These are phyloP conservation scores for Drosophila quinaria DNA, from an alignment of 2,888 invertebrate species.

Conservation along the genomic window DNA sequence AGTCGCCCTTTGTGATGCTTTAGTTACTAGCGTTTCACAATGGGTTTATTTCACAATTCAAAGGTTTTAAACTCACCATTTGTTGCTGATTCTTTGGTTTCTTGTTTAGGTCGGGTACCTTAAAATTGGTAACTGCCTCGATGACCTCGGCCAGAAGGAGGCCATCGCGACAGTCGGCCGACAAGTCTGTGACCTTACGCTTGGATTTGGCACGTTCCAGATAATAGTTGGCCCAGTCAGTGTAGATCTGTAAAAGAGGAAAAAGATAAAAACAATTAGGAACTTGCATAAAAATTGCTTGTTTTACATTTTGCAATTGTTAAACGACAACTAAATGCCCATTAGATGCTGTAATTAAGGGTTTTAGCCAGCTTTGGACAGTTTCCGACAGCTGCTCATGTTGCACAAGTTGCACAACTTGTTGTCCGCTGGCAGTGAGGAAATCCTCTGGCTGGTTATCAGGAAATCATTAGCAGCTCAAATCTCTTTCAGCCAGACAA, in stretches of 20 bases:
- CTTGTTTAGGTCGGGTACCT: conserved; percentile 91
- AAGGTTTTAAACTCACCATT: conserved; percentile 91
- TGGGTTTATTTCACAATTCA: background rate
- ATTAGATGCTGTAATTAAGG: conserved; percentile 68
- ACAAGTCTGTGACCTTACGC: conserved; percentile 93
- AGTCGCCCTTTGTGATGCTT: no score
- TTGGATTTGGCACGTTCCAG: conserved; percentile 96
- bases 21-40: no score
- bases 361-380: conserved; percentile 21
- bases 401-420: conserved; percentile 52
- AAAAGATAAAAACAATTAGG: conserved; percentile 2
- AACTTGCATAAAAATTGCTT: background rate
- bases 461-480: conserved; percentile 79
- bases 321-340: conserved; percentile 50
- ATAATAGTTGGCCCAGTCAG: conserved; percentile 99
- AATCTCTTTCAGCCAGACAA: conserved; percentile 39
- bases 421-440: conserved; percentile 13
- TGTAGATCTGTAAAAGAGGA: conserved; percentile 92
- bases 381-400: conserved; percentile 55
- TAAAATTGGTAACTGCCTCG: conserved; percentile 94
- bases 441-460: conserved; percentile 57
- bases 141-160: conserved; percentile 96
- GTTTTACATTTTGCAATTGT: conserved; percentile 17
- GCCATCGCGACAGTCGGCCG: conserved; percentile 96
- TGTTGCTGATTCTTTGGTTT: conserved; percentile 96